Percentiles rank a stretch among this genome's conserved stretches.
Evolutionary conservation across 2,888 invertebrate genomes (phyloP).

Genomic region (Ormyrus pomaceus): DNA sequence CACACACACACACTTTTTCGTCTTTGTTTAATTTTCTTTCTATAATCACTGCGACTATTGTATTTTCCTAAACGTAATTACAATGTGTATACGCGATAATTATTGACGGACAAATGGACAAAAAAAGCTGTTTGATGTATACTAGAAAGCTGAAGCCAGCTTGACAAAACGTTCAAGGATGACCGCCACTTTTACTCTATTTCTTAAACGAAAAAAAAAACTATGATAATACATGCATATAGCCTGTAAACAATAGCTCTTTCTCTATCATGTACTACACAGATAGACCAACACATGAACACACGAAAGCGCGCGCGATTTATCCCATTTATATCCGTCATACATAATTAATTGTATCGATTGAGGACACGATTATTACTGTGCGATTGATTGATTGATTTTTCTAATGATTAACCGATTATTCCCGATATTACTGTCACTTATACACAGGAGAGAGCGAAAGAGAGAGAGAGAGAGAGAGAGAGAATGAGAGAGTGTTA

Average conservation of each 20-base stretch:
- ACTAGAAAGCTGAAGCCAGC: background rate
- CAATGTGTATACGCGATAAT: slow-evolving; percentile 57
- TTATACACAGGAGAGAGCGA: slow-evolving; percentile 37
- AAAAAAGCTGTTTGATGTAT: slow-evolving; percentile 24
- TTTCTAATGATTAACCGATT: slow-evolving; percentile 44
- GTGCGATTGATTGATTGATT: slow-evolving; percentile 38
- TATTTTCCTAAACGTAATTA: slow-evolving; percentile 49
- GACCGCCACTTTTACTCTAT: slow-evolving; percentile 11
- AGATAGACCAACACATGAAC: slow-evolving; percentile 47
- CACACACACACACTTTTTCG: slow-evolving; percentile 16
- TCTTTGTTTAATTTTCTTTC: slow-evolving; percentile 14
- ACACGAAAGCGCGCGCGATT: slow-evolving; percentile 54
- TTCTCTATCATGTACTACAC: slow-evolving; percentile 53
- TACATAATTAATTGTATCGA: slow-evolving; percentile 47
- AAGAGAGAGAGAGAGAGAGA: slow-evolving; percentile 15
- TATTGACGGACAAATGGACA: slow-evolving; percentile 40
- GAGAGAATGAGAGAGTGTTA: background rate
- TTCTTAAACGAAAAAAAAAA: slow-evolving; percentile 51
- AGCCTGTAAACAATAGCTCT: slow-evolving; percentile 55
- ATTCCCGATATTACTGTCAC: slow-evolving; percentile 50
- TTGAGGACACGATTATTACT: slow-evolving; percentile 26
- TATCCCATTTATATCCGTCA: slow-evolving; percentile 46
- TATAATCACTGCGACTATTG: slow-evolving; percentile 40
- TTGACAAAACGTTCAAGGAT: background rate
- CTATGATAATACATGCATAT: slow-evolving; percentile 55